Evolutionary conservation across 2,797 vertebrate species (phyloP), one percentile per base, ranked within the genome.

Genomic region (Fundulus diaphanus): DNA sequence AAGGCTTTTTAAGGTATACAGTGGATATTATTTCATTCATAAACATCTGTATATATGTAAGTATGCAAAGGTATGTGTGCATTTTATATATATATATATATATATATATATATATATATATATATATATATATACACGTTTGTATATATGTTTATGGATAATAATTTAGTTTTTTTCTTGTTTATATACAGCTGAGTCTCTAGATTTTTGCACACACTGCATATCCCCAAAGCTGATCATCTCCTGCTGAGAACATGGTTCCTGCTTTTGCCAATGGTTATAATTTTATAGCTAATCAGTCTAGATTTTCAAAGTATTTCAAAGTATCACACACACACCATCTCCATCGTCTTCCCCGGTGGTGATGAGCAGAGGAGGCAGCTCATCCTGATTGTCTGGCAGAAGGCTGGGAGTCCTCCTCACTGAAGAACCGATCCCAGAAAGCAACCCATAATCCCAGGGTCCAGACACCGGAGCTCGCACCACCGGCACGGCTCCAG

Each of bases 301-400:
- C 12, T 56, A 56, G 27, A 56, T 31, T 57, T 29, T 7, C 54
- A 2, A 31, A 31, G 13, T 24, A 63, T 63, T 63, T 63, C 9
- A 37, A 35, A 37, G 18, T 37, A 5, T 65, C n/a, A 69, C 77
- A 33, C 77, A 33, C 67, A 97, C 97, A 89, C 76, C 97, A 95
- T 95, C 89, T 89, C 73, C 81, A n/a, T 88, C 87, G 0, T 95
- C 94, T 83, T 96, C 96, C 78, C 92, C 95, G 5, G 92, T 94
- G 72, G 91, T 82, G 85, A 96, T 93, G 69, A 99, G 93, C 70
- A 98, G 94, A 0, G 98, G 98, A 0, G 98, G 98, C 11, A 99
- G 94, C 40, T 92, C 90, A 0, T 95, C 92, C 1, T 96, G 95
- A 22, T 90, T 94, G 7, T 96, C 95, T 3, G 97, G 96, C 79